Conservation (phyloP, 1,140 invertebrate genomes). For the Ditylenchus dipsaci region DNA sequence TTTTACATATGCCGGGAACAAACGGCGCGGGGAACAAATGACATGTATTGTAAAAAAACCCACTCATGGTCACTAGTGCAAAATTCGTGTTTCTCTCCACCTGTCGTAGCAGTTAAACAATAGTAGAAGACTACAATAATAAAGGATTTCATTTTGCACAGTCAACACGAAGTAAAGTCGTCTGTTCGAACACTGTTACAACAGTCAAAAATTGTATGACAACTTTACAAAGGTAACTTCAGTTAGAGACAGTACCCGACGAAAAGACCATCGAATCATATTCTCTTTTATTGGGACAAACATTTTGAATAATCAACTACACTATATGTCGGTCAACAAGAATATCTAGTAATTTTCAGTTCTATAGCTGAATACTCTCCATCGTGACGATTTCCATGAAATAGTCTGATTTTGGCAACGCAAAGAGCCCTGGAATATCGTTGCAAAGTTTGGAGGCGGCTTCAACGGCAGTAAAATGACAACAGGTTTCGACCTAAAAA, state of each 20-base stretch:
- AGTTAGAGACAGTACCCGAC: too few species aligned
- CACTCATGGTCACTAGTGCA: background rate
- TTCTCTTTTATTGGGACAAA: too few species aligned
- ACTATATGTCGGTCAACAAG: background rate
- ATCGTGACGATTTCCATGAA: background rate
- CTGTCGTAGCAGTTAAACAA: background rate
- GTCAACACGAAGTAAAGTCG: too few species aligned
- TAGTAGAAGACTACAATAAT: background rate
- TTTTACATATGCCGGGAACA: too few species aligned
- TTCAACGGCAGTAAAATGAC: background rate
- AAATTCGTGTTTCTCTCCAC: background rate
- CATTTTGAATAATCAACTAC: too few species aligned
- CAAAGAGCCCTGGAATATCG: slow-evolving; percentile 1
- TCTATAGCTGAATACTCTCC: background rate
- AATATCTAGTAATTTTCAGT: background rate
- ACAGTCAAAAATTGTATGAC: too few species aligned
- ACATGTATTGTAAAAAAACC: too few species aligned
- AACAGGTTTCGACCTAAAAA: background rate
- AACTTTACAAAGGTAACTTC: too few species aligned
- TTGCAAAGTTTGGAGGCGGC: background rate
- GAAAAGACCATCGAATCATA: too few species aligned
- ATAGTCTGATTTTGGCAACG: slow-evolving; percentile 1
- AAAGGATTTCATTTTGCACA: too few species aligned
- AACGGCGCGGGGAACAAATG: too few species aligned
- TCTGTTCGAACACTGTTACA: too few species aligned